These are phyloP conservation scores for Benitochromis conjunctus DNA, from an alignment of 2,113 vertebrate species.

Conservation along the genomic window DNA sequence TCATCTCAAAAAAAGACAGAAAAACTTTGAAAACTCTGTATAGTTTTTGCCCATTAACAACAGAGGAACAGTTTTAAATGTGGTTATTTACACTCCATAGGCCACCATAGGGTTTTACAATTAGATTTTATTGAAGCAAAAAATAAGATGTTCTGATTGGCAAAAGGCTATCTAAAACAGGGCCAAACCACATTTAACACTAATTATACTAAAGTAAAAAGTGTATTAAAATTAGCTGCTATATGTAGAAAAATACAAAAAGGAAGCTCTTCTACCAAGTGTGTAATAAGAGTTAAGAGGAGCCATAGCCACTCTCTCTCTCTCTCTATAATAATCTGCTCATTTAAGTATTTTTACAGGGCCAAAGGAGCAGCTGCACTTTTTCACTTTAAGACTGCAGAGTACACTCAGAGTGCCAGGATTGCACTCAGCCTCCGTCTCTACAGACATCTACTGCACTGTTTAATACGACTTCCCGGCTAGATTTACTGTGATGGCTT, in stretches of 20 bases:
- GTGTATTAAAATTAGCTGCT: neutral
- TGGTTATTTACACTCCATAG: neutral
- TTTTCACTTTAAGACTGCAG: conserved; percentile 79
- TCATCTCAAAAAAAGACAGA: neutral
- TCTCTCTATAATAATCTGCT: conserved; percentile 41
- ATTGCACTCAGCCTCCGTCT: conserved; percentile 84
- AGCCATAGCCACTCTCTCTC: neutral
- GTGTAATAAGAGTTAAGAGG: neutral
- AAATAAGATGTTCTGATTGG: neutral
- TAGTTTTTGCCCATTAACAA: neutral
- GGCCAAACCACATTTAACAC: neutral
- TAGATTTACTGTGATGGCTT: conserved; percentile 90
- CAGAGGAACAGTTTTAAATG: neutral
- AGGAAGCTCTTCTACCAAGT: neutral
- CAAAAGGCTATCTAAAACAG: neutral
- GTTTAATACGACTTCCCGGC: conserved; percentile 86
- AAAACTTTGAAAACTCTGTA: neutral
- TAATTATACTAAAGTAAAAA: neutral
- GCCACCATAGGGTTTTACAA: neutral
- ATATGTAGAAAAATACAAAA: neutral
- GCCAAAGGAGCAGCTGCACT: conserved; percentile 84
- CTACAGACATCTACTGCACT: conserved; percentile 83
- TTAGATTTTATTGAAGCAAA: neutral
- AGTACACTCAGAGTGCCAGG: conserved; percentile 80
- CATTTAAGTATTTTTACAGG: conserved; percentile 63